These are phyloP conservation scores for Vulpes lagopus DNA, from an alignment of 2,113 vertebrate species.

Conservation along the genomic window DNA sequence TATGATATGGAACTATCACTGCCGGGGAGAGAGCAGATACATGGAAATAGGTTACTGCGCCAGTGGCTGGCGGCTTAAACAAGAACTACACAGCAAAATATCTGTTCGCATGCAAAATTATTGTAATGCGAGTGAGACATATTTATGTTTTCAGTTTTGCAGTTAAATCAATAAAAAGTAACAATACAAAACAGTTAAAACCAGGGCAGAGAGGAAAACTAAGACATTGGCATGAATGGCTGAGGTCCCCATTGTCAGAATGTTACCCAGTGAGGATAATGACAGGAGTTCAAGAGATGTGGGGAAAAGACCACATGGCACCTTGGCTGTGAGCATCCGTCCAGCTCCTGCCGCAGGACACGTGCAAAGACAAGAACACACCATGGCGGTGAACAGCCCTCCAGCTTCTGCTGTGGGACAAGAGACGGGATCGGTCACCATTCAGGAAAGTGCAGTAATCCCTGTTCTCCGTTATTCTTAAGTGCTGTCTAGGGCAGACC, in stretches of 20 bases:
- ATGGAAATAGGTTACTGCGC: slow-evolving; percentile 61
- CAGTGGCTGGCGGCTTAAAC: slow-evolving; percentile 21
- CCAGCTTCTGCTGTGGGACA: fast-evolving
- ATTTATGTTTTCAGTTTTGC: neutral
- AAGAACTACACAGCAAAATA: slow-evolving; percentile 54
- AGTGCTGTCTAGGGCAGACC: neutral
- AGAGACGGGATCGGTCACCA: fast-evolving
- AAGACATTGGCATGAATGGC: too few relatives aligned
- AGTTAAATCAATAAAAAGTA: neutral
- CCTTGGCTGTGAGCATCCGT: fast-evolving
- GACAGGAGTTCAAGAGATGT: neutral
- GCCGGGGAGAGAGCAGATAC: slow-evolving; percentile 47
- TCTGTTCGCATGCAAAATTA: neutral
- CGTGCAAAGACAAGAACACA: too few relatives aligned
- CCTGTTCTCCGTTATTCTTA: fast-evolving
- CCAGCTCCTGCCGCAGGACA: fast-evolving
- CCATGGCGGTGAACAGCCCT: fast-evolving
- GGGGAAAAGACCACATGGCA: fast-evolving
- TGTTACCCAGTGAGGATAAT: fast-evolving
- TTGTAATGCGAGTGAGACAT: fast-evolving
- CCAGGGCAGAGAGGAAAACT: too few relatives aligned
- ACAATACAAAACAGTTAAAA: neutral
- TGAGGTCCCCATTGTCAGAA: fast-evolving
- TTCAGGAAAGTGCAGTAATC: neutral
- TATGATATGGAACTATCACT: neutral